Evolutionary conservation across 1,140 invertebrate species (phyloP), one percentile per base, ranked within the genome.

Genomic region (Steinernema khuongi): DNA sequence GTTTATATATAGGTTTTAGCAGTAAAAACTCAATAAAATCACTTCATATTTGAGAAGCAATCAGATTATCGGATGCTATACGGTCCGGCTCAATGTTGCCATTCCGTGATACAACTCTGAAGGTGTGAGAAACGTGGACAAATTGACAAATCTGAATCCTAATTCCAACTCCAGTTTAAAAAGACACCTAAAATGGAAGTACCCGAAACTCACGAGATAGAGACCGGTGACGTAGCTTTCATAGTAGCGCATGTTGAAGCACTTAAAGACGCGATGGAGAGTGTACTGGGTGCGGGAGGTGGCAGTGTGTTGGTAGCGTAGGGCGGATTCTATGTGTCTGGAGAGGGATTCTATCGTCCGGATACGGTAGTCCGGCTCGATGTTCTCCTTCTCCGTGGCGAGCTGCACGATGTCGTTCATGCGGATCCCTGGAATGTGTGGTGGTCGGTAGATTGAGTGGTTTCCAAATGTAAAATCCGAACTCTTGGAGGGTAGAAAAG

Each of bases 311-410:
- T 84, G 83, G 74, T 84, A 84, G 67, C 82, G 72, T 7, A 84
- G 41, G 33, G 81, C 84, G n/a, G 80, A 78, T 75, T 84, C 83
- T 44, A 84, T 84, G 69, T 84, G 83, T 43, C 84, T 67, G 7
- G 83, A 79, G 36, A 84, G 73, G 28, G 81, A 81, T 72, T 84
- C 84, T 67, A 84, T 85, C 22, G 84, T 84, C 68, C 84, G 73
- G 60, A 85, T 75, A 14, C 83, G 77, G 76, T 79, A 85, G 71
- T 84, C 83, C 11, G 83, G 83, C 60, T 84, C 84, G 31, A 84
- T 84, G 41, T 84, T 84, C 71, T 84, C 83, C 71, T 85, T 85
- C 70, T 84, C 83, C 14, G 84, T 85, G 29, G 83, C 83, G 82
- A 85, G 84, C 73, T 85, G 84, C 7, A 84, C 84, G 70, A 84